Base-by-base conservation (phyloP, 2,113 vertebrate species). In the Shinisaurus crocodilurus region DNA sequence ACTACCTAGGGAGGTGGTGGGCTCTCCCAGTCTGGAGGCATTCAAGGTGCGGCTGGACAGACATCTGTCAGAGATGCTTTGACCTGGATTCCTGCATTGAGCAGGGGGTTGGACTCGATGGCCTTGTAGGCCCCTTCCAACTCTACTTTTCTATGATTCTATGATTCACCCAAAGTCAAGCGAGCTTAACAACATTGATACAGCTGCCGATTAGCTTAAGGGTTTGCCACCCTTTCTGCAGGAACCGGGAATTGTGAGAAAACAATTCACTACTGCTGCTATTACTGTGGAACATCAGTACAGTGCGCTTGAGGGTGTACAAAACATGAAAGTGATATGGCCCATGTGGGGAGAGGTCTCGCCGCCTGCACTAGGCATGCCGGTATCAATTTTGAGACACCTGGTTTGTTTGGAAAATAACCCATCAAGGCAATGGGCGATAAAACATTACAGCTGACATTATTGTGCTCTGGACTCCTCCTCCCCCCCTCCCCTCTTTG, bases 381-480 rank as follows among this genome's bases (percentile, higher is more conserved):
- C 57, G 54, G 29, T 65, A 85, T 20, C 45, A 77, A 54, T 85
- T 90, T 67, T 90, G 37, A 25, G 60, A 69, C 29, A 34, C 23
- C 45, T 79, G 54, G 60, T 40, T 81, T 70, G 63, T 88, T 82
- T 54, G n/a, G 87, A 57, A 88, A 70, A 81, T n/a, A 72, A 82
- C 82, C 63, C 77, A 29, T 85, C 74, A 65, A 20, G 72, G 82
- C 74, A 12, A 34, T 18, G 23, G 1, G 27, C 18, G 37, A 76
- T 76, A 50, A 76, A n/a, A 89, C 75, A 48, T 85, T 77, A 85
- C 70, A n/a, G 40, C 60, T 77, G 82, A 85, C 57, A 37, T 79
- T 54, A 54, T 45, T 79, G 23, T 5, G 1, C 18, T 15, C 20
- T 67, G 29, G 65, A 34, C 70, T 48, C 69, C 60, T 34, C 45